These are phyloP conservation scores for Zaprionus inermis DNA, from an alignment of 1,140 invertebrate species.

Conservation along the genomic window DNA sequence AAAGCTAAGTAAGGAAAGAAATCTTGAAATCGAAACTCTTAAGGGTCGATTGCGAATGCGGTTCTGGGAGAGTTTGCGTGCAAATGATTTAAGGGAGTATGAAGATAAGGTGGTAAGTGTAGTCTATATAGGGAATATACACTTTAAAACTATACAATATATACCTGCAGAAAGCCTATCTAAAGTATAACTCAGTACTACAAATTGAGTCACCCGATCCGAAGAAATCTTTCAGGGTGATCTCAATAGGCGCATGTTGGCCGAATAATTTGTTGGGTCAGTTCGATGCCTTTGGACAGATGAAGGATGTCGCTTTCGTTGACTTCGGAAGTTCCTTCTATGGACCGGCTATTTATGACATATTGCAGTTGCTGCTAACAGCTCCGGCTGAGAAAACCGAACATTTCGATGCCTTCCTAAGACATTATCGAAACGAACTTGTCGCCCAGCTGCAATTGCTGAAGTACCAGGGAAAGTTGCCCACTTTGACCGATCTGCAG, in stretches of 20 bases:
- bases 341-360: conserved; percentile 52
- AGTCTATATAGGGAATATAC: neutral
- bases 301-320: conserved; percentile 54
- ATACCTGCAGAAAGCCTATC: conserved; percentile 57
- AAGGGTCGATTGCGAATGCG: conserved; percentile 40
- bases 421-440: conserved; percentile 55
- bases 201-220: conserved; percentile 4
- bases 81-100: conserved; percentile 42
- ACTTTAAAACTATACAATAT: neutral
- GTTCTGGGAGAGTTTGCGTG: conserved; percentile 63
- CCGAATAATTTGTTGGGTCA: conserved; percentile 55
- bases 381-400: conserved; percentile 53
- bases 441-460: conserved; percentile 37
- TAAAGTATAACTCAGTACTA: conserved; percentile 30
- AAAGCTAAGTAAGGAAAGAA: conserved; percentile 15
- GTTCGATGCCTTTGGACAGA: conserved; percentile 56
- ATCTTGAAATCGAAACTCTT: neutral
- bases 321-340: conserved; percentile 48
- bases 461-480: conserved; percentile 47
- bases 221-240: conserved; percentile 53
- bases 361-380: conserved; percentile 55
- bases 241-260: conserved; percentile 52
- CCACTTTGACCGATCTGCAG: conserved; percentile 64
- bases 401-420: conserved; percentile 52
- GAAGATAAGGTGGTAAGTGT: conserved; percentile 71